A percentile compares a stretch with the other conserved stretches of the same genome.
phyloP scores from a whole-genome alignment of 2,888 invertebrate genomes.

The Rotaria sp. region DNA sequence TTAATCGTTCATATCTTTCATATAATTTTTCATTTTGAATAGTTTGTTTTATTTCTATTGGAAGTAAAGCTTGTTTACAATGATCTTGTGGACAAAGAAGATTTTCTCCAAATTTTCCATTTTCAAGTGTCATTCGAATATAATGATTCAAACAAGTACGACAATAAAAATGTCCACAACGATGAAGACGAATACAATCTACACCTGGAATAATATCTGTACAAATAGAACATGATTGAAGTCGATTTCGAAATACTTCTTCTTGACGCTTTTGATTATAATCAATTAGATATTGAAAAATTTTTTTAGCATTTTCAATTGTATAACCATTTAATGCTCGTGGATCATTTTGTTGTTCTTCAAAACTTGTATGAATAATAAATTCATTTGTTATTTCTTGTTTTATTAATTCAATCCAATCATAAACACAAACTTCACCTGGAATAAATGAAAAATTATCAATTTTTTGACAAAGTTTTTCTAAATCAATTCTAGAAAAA shows the following conservation, averaged over 20 bases:
- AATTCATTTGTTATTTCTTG: background rate
- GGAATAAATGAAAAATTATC: background rate
- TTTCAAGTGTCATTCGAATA: background rate
- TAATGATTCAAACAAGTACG: background rate
- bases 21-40: background rate
- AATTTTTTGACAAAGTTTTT: conserved; percentile 14
- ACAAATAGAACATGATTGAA: conserved; percentile 17
- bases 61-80: background rate
- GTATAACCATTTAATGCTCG: background rate
- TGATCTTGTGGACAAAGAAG: background rate
- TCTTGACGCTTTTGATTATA: background rate
- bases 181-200: conserved; percentile 14
- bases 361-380: background rate
- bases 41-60: background rate
- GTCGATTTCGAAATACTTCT: background rate
- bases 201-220: background rate
- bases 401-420: conserved; percentile 1
- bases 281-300: background rate
- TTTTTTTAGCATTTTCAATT: background rate
- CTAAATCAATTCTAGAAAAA: background rate
- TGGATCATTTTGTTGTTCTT: background rate
- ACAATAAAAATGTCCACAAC: conserved; percentile 20
- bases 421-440: conserved; percentile 16
- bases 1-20: background rate
- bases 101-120: background rate